A percentile compares a stretch with the other conserved stretches of the same genome.
These are phyloP conservation scores for Melanostoma scalare DNA, from an alignment of 2,888 invertebrate genomes.

Conservation along the genomic window DNA sequence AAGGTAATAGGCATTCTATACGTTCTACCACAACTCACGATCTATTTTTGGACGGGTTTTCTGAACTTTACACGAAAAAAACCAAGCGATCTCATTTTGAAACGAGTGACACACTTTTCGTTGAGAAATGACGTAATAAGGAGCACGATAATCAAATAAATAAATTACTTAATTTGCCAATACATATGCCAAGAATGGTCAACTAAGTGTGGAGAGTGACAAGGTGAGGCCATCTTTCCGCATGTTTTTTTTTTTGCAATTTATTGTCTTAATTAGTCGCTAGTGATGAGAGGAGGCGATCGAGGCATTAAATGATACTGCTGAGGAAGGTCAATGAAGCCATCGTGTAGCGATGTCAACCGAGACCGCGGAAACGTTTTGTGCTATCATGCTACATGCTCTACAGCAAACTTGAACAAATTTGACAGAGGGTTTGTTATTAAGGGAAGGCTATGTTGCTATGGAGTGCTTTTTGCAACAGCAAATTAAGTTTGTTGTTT, in stretches of 20 bases:
- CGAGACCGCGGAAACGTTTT: conserved; percentile 41
- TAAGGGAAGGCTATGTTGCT: conserved; percentile 43
- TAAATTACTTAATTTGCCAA: conserved; percentile 24
- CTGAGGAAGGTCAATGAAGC: conserved; percentile 44
- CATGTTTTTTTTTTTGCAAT: conserved; percentile 45
- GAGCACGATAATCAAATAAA: conserved; percentile 31
- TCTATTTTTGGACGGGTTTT: conserved; percentile 64
- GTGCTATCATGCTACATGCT: background rate
- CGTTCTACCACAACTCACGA: conserved; percentile 50
- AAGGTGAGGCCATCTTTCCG: conserved; percentile 43
- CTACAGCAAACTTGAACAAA: background rate
- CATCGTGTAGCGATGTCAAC: conserved; percentile 32
- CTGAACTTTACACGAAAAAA: conserved; percentile 16
- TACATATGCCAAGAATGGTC: background rate
- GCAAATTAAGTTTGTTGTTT: too few relatives aligned
- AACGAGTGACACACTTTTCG: conserved; percentile 51
- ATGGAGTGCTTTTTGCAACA: too few relatives aligned
- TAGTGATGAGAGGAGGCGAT: background rate
- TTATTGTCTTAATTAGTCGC: conserved; percentile 40
- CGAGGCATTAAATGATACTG: conserved; percentile 2
- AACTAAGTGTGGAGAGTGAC: conserved; percentile 3
- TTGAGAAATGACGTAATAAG: conserved; percentile 26
- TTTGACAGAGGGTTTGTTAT: conserved; percentile 12
- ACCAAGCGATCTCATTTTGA: background rate
- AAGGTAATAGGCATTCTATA: conserved; percentile 51